Percentiles rank a stretch among this genome's conserved stretches.
Evolutionary conservation across 2,888 invertebrate genomes (phyloP).

Genomic region (Neria commutata): DNA sequence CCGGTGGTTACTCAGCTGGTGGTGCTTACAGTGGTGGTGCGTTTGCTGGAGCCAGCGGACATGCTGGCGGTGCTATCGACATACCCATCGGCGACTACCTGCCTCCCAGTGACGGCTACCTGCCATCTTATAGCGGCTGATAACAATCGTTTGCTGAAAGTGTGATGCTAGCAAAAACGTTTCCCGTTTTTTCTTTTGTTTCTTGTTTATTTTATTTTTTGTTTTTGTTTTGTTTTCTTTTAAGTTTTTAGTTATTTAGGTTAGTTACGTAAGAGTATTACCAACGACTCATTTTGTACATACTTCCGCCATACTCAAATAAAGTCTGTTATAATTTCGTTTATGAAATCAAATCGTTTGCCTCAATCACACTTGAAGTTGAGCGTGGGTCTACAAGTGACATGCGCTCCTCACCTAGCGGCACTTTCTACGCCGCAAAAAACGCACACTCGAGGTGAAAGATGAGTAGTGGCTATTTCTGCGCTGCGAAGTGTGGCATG

Average conservation of each 20-base stretch:
- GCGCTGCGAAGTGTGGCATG: background rate
- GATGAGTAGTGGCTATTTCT: background rate
- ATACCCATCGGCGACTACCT: background rate
- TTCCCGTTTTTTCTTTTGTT: too few species aligned
- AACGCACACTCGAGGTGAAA: background rate
- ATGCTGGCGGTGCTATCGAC: conserved; percentile 5
- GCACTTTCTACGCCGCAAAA: conserved; percentile 7
- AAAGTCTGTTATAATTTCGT: conserved; percentile 4
- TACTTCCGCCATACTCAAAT: background rate
- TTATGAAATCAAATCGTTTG: background rate
- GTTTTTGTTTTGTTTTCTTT: too few species aligned
- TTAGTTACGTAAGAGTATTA: conserved; percentile 28
- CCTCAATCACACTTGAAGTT: conserved; percentile 2
- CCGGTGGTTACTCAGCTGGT: background rate
- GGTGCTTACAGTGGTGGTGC: background rate
- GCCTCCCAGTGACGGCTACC: conserved; percentile 13
- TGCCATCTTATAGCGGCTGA: conserved; percentile 17
- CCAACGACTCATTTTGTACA: conserved; percentile 6
- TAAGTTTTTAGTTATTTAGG: conserved; percentile 33
- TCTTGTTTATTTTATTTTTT: conserved; percentile 44
- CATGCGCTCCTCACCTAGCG: conserved; percentile 1
- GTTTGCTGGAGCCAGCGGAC: background rate
- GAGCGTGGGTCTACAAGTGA: background rate
- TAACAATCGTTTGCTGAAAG: conserved; percentile 11
- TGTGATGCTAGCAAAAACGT: conserved; percentile 25